Conservation (phyloP, 2,113 vertebrate genomes). For the Aphyosemion australe region DNA sequence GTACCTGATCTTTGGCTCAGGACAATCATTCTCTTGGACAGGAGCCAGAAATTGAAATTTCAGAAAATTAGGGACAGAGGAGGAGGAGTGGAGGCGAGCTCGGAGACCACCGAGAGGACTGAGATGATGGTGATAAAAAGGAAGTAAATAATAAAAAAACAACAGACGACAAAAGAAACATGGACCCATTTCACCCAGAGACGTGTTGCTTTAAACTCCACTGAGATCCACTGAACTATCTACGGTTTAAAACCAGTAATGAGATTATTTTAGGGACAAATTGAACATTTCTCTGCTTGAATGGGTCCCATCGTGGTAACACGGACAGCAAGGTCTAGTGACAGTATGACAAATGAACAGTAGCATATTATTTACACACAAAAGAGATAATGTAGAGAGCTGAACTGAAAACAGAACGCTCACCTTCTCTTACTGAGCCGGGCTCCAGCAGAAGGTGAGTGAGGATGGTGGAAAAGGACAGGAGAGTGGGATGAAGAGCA, state of each 20-base stretch:
- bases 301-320: not conserved
- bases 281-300: conserved; percentile 22
- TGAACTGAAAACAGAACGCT: conserved; percentile 31
- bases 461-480: conserved; percentile 55
- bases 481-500: conserved; percentile 54
- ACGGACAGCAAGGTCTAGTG: not conserved
- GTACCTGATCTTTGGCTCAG: conserved; percentile 83
- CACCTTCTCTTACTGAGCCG: conserved; percentile 70
- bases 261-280: too few relatives aligned
- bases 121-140: conserved; percentile 70
- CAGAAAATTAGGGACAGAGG: conserved; percentile 99
- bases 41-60: conserved; percentile 99
- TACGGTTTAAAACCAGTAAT: too few relatives aligned
- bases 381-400: conserved; percentile 2
- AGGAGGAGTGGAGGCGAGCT: conserved; percentile 93
- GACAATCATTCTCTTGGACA: conserved; percentile 91
- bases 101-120: conserved; percentile 89
- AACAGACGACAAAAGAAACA: conserved; percentile 27
- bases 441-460: conserved; percentile 62
- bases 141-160: conserved; percentile 5
- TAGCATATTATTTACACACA: not conserved
- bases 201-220: not conserved
- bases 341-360: conserved; percentile 2
- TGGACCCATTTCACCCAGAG: conserved; percentile 24
- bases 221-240: not conserved